Evolutionary conservation across 2,888 invertebrate species (phyloP).

Genomic region (Agrotis ipsilon): DNA sequence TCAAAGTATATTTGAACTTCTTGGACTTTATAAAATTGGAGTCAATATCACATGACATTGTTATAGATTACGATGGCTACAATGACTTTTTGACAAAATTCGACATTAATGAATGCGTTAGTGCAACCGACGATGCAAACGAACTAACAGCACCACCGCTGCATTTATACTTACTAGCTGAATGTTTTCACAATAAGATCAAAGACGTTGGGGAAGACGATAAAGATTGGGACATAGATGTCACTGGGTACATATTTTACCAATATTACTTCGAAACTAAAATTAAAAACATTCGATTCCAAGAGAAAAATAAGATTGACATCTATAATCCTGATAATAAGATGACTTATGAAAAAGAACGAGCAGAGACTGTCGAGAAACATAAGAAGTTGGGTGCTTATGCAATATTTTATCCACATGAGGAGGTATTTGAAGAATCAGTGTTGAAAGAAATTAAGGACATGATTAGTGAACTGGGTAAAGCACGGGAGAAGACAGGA

Average conservation of each 20-base stretch:
- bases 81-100: slow-evolving; percentile 8
- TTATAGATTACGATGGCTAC: slow-evolving; percentile 13
- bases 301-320: slow-evolving; percentile 50
- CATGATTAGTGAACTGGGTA: background rate
- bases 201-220: background rate
- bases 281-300: slow-evolving; percentile 47
- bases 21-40: slow-evolving; percentile 23
- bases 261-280: slow-evolving; percentile 46
- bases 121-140: background rate
- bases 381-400: slow-evolving; percentile 51
- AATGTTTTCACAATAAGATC: slow-evolving; percentile 8
- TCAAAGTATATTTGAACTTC: slow-evolving; percentile 3
- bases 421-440: slow-evolving; percentile 12
- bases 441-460: slow-evolving; percentile 9
- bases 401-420: slow-evolving; percentile 24
- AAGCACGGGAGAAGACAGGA: slow-evolving; percentile 19
- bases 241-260: slow-evolving; percentile 37
- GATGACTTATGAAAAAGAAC: slow-evolving; percentile 36
- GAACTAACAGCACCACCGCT: slow-evolving; percentile 9
- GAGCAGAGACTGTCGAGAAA: slow-evolving; percentile 18
- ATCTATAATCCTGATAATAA: slow-evolving; percentile 42
- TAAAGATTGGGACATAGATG: slow-evolving; percentile 26
- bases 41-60: background rate
- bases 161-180: slow-evolving; percentile 15
- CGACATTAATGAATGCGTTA: background rate